Conservation (phyloP, 2,797 vertebrate genomes). For the Sardinella longiceps region DNA sequence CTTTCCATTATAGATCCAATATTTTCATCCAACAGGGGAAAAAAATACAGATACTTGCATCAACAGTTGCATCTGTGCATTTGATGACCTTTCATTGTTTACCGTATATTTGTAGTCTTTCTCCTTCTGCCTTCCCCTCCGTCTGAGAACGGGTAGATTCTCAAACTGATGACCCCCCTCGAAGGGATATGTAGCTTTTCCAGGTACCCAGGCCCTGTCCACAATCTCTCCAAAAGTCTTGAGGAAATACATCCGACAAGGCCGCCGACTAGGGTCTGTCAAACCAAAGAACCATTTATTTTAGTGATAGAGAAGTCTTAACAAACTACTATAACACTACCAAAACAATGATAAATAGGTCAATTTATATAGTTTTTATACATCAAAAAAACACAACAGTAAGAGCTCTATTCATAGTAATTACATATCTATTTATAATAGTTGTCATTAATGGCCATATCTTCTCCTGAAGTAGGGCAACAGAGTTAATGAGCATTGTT, state of each 20-base stretch:
- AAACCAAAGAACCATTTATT: conserved; percentile 20
- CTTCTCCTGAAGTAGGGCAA: background rate
- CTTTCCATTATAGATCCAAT: background rate
- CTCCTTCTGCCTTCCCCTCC: conserved; percentile 91
- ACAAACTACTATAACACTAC: background rate
- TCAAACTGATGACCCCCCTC: conserved; percentile 93
- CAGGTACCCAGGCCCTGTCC: conserved; percentile 89
- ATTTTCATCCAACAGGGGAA: background rate
- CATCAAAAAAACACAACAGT: too few relatives aligned
- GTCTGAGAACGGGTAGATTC: conserved; percentile 87
- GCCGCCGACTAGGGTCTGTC: conserved; percentile 81
- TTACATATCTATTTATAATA: background rate
- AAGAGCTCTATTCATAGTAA: background rate
- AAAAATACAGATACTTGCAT: background rate
- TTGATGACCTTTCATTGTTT: conserved; percentile 23
- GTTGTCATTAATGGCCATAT: background rate
- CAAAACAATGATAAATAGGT: background rate
- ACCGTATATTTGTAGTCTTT: conserved; percentile 93
- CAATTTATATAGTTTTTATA: background rate
- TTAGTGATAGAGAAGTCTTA: background rate
- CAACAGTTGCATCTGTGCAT: background rate
- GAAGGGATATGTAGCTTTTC: conserved; percentile 86
- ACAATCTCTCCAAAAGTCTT: conserved; percentile 87
- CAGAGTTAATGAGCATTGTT: background rate
- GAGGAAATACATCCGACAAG: conserved; percentile 91